Conservation (phyloP, 2,888 invertebrate species). For the Epistrophella euchroma region DNA sequence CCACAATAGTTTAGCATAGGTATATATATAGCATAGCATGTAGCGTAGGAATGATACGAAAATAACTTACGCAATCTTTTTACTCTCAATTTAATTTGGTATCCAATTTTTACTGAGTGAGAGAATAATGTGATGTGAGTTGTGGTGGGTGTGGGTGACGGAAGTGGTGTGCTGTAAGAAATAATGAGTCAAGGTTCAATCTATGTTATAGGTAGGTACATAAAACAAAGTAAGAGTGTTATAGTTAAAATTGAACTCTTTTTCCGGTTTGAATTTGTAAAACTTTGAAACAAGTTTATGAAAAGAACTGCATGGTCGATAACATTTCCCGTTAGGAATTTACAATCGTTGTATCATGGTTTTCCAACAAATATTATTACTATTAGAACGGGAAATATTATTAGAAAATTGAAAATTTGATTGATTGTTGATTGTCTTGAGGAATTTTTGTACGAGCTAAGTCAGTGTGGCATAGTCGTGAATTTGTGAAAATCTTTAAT, state of each 20-base stretch:
- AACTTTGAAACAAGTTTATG: background rate
- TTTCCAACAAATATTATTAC: too few species aligned
- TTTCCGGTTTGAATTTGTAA: background rate
- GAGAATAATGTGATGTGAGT: background rate
- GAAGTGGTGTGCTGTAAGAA: background rate
- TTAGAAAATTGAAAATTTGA: too few species aligned
- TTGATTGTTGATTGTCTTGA: too few species aligned
- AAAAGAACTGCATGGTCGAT: background rate
- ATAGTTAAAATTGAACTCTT: background rate
- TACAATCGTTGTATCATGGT: too few species aligned
- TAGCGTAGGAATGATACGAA: background rate
- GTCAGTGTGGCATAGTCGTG: too few species aligned
- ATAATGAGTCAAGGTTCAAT: constrained; percentile 5
- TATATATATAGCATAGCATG: background rate
- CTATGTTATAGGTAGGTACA: background rate
- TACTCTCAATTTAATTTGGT: background rate
- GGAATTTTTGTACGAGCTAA: too few species aligned
- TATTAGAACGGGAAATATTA: too few species aligned
- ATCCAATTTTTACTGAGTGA: background rate
- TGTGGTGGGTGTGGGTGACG: background rate
- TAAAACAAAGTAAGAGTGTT: background rate
- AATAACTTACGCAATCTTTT: constrained; percentile 7
- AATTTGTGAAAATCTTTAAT: too few species aligned
- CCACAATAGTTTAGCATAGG: background rate
- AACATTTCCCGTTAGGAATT: too few species aligned